Base-by-base conservation (phyloP, 1,140 invertebrate genomes). In the Drosophila chauvacae region DNA sequence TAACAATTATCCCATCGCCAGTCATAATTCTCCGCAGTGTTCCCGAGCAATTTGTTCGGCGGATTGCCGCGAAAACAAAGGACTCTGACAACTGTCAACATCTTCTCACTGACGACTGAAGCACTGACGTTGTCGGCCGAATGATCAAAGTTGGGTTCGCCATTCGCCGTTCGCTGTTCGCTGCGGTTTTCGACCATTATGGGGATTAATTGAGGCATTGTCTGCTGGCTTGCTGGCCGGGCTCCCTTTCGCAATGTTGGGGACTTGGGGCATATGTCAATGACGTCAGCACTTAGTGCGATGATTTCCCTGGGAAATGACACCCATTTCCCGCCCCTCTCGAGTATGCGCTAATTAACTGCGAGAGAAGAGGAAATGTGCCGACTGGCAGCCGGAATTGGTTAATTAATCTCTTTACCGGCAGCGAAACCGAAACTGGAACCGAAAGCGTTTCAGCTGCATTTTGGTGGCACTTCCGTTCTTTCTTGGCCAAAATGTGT, bases 401-500 rank as follows among this genome's bases (percentile, higher is more conserved):
- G 45, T 82, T 87, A 88, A 87, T 87, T 87, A 87, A 87, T 88
- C 83, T 87, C 77, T 83, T 87, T 87, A 88, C 83, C 83, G 83
- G 51, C 64, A 18, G 42, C 42, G 72, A 45, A 77, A 64, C 42
- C 55, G 57, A 75, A 71, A 55, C 47, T 62, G 59, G 56, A 74
- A 64, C 42, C 47, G 28, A 59, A 63, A 79, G 48, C 44, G 56
- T 48, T 59, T 77, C 61, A 69, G 47, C 83, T 39, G 56, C 79
- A 51, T 86, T 85, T 85, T 74, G 63, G 76, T 81, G 61, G 74
- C 69, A 87, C 58, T 82, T 87, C 63, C 80, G 57, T 62, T 68
- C 59, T 77, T 79, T 62, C 69, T 60, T 45, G 42, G 37, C 44
- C 48, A 73, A 68, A 78, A 88, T 73, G 41, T 83, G 72, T 88